Conservation (phyloP, 2,797 vertebrate genomes). For the Sylvilagus floridanus region DNA sequence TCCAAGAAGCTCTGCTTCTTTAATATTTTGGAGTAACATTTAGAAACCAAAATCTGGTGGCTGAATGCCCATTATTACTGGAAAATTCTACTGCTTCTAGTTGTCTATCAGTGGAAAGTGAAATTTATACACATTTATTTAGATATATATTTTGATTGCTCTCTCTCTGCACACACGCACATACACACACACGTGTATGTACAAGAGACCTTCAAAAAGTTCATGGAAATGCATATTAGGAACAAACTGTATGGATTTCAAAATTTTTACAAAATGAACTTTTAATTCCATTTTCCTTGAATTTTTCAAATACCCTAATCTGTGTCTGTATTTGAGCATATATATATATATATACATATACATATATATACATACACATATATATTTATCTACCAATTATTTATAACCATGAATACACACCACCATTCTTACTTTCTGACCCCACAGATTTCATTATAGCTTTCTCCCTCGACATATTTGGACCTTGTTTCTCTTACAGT, state of each 20-base stretch:
- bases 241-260: too few species aligned
- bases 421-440: not conserved
- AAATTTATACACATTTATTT: not conserved
- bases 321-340: not conserved
- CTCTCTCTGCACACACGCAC: not conserved
- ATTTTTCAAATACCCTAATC: too few species aligned
- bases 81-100: not conserved
- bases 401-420: not conserved
- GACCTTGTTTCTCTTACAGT: not conserved
- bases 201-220: too few species aligned
- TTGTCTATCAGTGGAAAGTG: not conserved
- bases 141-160: not conserved
- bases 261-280: too few species aligned
- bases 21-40: not conserved
- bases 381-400: not conserved
- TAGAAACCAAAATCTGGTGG: not conserved
- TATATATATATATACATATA: not conserved
- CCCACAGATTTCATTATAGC: not conserved
- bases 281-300: too few species aligned
- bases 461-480: not conserved
- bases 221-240: too few species aligned
- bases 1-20: not conserved
- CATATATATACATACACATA: not conserved
- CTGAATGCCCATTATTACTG: not conserved
- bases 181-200: not conserved